Evolutionary conservation across 2,113 vertebrate species (phyloP).

Genomic region (Aptenodytes forsteri): DNA sequence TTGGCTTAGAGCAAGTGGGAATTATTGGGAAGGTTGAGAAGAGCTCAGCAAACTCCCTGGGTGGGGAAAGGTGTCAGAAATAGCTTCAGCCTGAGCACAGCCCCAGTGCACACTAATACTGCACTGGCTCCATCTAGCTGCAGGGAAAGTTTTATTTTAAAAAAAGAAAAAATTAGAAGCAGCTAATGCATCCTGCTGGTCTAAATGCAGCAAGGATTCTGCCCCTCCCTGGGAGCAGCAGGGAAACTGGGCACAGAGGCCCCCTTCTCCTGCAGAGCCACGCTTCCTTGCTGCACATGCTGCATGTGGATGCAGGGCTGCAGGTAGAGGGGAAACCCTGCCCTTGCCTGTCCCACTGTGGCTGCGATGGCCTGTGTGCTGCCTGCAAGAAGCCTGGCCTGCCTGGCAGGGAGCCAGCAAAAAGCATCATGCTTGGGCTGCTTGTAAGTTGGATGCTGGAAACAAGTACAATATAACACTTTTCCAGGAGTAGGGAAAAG

Average conservation of each 20-base stretch:
- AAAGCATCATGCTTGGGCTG: not conserved
- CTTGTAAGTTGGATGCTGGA: not conserved
- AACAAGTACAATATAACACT: not conserved
- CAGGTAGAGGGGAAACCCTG: not conserved
- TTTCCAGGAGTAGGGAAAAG: not conserved
- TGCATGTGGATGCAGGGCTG: not conserved
- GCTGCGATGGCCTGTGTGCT: too few species aligned
- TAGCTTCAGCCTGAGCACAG: not conserved
- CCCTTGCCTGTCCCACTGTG: not conserved
- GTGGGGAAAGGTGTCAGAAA: not conserved
- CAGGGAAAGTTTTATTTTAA: not conserved
- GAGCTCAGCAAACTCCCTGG: not conserved
- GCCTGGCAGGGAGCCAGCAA: not conserved
- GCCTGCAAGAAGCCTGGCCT: not conserved
- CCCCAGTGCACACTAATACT: not conserved
- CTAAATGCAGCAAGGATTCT: not conserved
- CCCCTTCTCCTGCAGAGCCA: not conserved
- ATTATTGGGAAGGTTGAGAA: not conserved
- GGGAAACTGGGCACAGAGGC: not conserved
- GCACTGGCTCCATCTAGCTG: not conserved
- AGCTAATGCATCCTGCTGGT: not conserved
- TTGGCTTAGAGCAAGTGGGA: not conserved
- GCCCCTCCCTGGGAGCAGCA: not conserved
- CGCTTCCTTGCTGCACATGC: accelerated
- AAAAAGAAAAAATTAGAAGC: accelerated